Base-by-base conservation (phyloP, 2,797 vertebrate genomes). In the Lepus townsendii region DNA sequence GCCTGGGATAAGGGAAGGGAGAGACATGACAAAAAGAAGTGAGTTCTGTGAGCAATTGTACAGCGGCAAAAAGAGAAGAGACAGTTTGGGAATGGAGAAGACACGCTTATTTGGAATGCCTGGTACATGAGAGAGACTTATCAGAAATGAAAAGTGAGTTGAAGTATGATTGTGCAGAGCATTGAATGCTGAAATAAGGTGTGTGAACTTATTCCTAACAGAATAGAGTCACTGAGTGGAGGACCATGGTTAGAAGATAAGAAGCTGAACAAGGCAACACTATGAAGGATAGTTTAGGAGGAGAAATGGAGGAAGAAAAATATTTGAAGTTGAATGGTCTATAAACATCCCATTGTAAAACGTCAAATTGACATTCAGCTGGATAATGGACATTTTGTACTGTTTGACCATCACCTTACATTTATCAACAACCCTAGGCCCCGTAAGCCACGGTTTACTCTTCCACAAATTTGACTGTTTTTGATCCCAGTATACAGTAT, bases 351-450 rank as follows among this genome's bases (percentile, higher is more conserved):
- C 26, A 50, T 26, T 9, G 30, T 19, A 35, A 17, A 35, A 13
- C 42, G 54, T n/a, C 14, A 52, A 75, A n/a, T 71, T 71, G 83
- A 71, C 83, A 77, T 4, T 2, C 38, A 66, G 2, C 20, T 73
- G 16, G 19, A 22, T 11, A 47, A 24, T 6, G 1, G 32, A 63
- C 27, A 10, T 26, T 50, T 63, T 30, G 26, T 35, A 54, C 30
- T 3, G 8, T 77, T 75, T 77, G 14, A 47, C 32, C 30, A 11
- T 42, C 14, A 0, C 30, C 47, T 77, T 72, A 24, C 35, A 11
- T 10, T 32, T 11, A 11, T 11, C 10, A 12, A 1, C 19, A 52
- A 26, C 4, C 9, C 20, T 5, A 9, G n/a, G 3, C 2, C 30
- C 42, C 0, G 8, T 57, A 10, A 76, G 17, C 5, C 1, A 1